Evolutionary conservation across 2,888 invertebrate species (phyloP).

Genomic region (Agonopterix subpropinquella): DNA sequence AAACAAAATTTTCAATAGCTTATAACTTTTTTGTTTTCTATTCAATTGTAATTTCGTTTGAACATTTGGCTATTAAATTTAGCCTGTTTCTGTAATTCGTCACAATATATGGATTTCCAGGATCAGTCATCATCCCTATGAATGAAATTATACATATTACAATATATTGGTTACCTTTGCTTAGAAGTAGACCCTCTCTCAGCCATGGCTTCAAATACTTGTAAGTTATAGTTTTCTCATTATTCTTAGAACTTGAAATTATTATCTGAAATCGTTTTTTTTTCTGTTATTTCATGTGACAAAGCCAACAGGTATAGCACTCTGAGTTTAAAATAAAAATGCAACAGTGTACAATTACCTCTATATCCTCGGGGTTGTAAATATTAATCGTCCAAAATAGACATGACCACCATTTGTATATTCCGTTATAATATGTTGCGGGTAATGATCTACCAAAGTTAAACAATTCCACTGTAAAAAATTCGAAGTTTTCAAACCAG

Average conservation of each 20-base stretch:
- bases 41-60: too few species aligned
- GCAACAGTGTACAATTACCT: constrained; percentile 22
- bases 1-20: too few species aligned
- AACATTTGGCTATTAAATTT: too few species aligned
- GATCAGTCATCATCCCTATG: too few species aligned
- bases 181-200: constrained; percentile 68
- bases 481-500: neutral
- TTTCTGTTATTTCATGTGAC: too few species aligned
- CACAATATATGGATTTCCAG: too few species aligned
- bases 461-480: constrained; percentile 37
- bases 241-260: constrained; percentile 59
- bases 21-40: too few species aligned
- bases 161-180: constrained; percentile 33
- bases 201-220: constrained; percentile 66
- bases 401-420: constrained; percentile 37
- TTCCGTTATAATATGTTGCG: constrained; percentile 24
- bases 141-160: too few species aligned
- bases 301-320: too few species aligned
- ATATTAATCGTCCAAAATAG: constrained; percentile 33
- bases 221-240: constrained; percentile 70
- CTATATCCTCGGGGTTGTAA: constrained; percentile 51
- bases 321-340: neutral
- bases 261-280: constrained; percentile 38
- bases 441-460: constrained; percentile 22
- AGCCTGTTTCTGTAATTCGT: too few species aligned